phyloP scores from a whole-genome alignment of 2,113 vertebrate genomes.

The Thalassarche chlororhynchos region DNA sequence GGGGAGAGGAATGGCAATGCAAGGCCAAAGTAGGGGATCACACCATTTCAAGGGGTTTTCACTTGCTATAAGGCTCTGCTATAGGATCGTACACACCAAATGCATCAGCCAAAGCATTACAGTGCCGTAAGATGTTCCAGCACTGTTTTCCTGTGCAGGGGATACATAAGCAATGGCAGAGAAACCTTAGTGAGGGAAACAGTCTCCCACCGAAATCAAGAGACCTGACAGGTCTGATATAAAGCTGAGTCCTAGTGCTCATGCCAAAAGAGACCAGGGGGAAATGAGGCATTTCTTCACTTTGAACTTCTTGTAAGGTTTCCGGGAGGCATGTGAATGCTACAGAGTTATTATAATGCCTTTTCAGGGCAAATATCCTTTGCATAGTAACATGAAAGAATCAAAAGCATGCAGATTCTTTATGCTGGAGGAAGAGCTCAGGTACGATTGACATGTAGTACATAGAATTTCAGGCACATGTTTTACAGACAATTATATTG shows the following conservation, averaged over 20 bases:
- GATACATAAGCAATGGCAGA: not conserved
- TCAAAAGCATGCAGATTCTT: slow-evolving; percentile 7
- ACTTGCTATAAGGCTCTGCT: not conserved
- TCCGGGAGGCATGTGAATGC: not conserved
- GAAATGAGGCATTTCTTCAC: slow-evolving; percentile 9
- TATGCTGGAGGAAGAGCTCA: not conserved
- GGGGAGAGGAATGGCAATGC: not conserved
- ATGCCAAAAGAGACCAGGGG: not conserved
- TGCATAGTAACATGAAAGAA: slow-evolving; percentile 21
- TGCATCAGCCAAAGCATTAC: not conserved
- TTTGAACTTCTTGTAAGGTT: slow-evolving; percentile 27
- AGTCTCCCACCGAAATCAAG: not conserved
- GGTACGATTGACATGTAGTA: not conserved
- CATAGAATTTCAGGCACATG: not conserved
- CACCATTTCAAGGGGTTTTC: not conserved
- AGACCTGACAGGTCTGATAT: not conserved
- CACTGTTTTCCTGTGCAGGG: not conserved
- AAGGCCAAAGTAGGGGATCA: not conserved
- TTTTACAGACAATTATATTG: not conserved
- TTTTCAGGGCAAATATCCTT: slow-evolving; percentile 8
- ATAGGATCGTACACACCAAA: not conserved
- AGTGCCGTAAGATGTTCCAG: not conserved
- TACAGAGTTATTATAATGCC: not conserved
- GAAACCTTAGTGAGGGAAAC: not conserved
- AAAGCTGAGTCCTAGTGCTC: not conserved